Percentiles rank a stretch among this genome's conserved stretches.
phyloP scores from a whole-genome alignment of 2,113 vertebrate genomes.

The Haemorhous mexicanus region DNA sequence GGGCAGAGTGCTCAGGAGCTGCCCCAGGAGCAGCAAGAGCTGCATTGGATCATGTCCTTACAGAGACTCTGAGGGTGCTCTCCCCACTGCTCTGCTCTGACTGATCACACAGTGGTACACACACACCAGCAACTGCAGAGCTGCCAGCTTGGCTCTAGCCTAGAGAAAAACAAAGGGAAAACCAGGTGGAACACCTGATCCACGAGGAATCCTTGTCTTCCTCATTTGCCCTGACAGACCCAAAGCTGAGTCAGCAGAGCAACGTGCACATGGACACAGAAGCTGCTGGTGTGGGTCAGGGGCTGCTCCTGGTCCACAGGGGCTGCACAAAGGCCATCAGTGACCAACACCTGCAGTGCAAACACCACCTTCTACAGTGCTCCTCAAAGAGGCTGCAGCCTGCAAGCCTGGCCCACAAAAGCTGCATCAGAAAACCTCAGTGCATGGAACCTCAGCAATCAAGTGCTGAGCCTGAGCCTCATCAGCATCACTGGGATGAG shows the following conservation, averaged over 20 bases:
- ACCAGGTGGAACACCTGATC: neutral
- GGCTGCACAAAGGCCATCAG: neutral
- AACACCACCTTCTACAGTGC: neutral
- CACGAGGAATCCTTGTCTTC: neutral
- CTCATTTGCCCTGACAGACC: neutral
- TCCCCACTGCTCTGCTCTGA: neutral
- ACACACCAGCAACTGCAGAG: neutral
- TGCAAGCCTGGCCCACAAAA: neutral
- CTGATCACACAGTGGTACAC: neutral
- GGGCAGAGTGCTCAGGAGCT: neutral
- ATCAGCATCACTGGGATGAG: rapidly evolving
- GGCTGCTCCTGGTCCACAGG: rapidly evolving
- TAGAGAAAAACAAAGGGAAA: neutral
- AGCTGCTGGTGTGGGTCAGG: neutral
- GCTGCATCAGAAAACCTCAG: rapidly evolving
- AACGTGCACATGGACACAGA: rapidly evolving
- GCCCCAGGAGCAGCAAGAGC: neutral
- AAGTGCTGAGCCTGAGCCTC: neutral
- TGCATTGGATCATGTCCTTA: neutral
- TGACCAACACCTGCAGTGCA: neutral
- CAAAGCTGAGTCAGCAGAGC: neutral
- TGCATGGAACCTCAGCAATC: neutral
- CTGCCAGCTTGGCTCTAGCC: neutral
- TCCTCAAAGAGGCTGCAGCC: neutral
- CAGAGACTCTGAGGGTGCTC: neutral